A percentile compares a stretch with the other conserved stretches of the same genome.
Evolutionary conservation across 1,140 invertebrate species (phyloP).

Genomic region (Halesus radiatus): DNA sequence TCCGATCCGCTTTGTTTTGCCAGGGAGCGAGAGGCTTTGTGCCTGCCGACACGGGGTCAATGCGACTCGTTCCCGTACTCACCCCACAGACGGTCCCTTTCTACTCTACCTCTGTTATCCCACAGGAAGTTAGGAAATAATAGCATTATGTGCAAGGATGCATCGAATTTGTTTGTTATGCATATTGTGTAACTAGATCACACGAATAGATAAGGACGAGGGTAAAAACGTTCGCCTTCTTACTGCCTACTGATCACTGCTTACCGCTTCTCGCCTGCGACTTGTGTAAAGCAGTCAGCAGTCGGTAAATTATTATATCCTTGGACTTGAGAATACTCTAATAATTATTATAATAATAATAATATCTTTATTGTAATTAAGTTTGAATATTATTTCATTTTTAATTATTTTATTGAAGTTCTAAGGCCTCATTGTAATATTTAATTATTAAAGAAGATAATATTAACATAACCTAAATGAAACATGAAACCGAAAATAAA

Average conservation of each 20-base stretch:
- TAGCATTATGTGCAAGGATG: conserved; percentile 36
- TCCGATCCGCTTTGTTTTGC: conserved; percentile 52
- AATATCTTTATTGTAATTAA: too few species aligned
- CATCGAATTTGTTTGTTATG: conserved; percentile 49
- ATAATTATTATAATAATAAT: too few species aligned
- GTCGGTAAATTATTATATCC: too few species aligned
- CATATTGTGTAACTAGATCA: conserved; percentile 46
- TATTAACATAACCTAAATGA: too few species aligned
- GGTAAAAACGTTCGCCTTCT: conserved; percentile 16
- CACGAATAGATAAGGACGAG: conserved; percentile 31
- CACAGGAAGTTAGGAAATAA: conserved; percentile 46
- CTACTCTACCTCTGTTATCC: not conserved
- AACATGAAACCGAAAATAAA: too few species aligned
- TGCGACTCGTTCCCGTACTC: conserved; percentile 13
- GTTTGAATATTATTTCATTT: too few species aligned
- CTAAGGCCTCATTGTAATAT: too few species aligned
- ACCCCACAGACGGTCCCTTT: not conserved
- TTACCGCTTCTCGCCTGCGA: not conserved
- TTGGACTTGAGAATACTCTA: too few species aligned
- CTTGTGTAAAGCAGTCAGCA: not conserved
- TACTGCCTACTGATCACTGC: not conserved
- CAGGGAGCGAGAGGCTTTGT: conserved; percentile 30
- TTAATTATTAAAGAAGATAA: too few species aligned
- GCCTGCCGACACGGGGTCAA: conserved; percentile 33
- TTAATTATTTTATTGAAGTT: too few species aligned